Base-by-base conservation (phyloP, 92 coral and sea anemone species). In the Pocillopora grandis region DNA sequence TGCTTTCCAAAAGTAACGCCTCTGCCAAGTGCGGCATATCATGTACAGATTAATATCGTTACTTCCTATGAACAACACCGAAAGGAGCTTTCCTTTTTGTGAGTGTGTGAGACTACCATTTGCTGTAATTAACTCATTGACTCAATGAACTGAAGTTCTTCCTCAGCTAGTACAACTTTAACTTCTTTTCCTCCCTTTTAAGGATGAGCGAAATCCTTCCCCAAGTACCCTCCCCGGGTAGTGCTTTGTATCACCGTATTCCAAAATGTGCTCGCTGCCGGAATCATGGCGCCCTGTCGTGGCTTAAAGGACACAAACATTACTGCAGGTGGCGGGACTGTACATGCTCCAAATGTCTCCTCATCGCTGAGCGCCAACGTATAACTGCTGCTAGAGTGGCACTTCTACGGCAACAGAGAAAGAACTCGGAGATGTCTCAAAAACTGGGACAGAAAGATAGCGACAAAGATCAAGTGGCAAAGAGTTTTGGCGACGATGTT, bases 251-350 rank as follows among this genome's bases (percentile, higher is more conserved):
- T 71, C 98, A 96, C 76, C 95, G 99, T 27, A 96, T 95, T 69
- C 99, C 99, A 36, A 97, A 97, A 78, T 97, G 99, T 76, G 98
- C 98, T 18, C 99, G 99, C 60, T 97, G 99, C 79, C 97, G 99
- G 12, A 97, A 94, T 52, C 99, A 97, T 58, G 98, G 98, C 65
- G 94, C 98, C 18, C 82, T 97, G 27, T 95, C 99, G 13, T 94
- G 98, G 98, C 84, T 97, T 19, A 97, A 94, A 75, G 99, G 99
- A 55, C 99, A 97, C 90, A 97, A 97, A 72, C 99, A 95, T 64
- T 94, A 97, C 72, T 97, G 99, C 77, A 87, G 94, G 33, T 97
- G 93, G 93, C 83, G 94, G 71, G 99, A 97, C 86, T 97, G 99
- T 58, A 94, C 98, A 18, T 97, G 99, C 80, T 91, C 98, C 6